Conservation (phyloP, 1,140 invertebrate species). For the Atta colombica region DNA sequence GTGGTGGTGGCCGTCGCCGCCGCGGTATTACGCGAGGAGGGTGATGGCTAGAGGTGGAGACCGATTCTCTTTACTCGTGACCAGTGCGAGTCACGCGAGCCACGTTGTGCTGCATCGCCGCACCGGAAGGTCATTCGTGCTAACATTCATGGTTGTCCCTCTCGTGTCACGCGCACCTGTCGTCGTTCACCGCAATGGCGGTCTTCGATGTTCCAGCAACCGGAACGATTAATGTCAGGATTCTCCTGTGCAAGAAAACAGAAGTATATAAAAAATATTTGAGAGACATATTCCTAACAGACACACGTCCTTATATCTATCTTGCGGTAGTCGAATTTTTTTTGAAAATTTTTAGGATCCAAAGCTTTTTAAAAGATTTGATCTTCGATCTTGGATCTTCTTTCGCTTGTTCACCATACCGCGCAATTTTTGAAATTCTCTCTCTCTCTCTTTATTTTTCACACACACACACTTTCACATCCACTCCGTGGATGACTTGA, state of each 20-base stretch:
- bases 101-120: constrained; percentile 42
- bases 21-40: constrained; percentile 31
- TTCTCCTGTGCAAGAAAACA: not conserved
- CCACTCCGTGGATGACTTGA: no score
- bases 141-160: not conserved
- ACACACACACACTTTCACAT: no score
- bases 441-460: not conserved
- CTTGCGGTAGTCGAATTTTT: not conserved
- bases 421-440: not conserved
- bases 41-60: not conserved
- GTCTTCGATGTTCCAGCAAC: not conserved
- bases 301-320: not conserved
- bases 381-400: not conserved
- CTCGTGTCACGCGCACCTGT: constrained; percentile 8
- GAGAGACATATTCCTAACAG: not conserved
- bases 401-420: not conserved
- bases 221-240: not conserved
- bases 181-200: constrained; percentile 32
- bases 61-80: constrained; percentile 49
- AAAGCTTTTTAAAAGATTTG: not conserved
- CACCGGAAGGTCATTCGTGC: constrained; percentile 43
- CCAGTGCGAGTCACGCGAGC: constrained; percentile 67
- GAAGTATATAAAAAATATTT: not conserved
- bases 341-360: not conserved
- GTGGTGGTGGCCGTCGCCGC: not conserved